Conservation (phyloP, 1,140 invertebrate genomes). For the Apis dorsata region DNA sequence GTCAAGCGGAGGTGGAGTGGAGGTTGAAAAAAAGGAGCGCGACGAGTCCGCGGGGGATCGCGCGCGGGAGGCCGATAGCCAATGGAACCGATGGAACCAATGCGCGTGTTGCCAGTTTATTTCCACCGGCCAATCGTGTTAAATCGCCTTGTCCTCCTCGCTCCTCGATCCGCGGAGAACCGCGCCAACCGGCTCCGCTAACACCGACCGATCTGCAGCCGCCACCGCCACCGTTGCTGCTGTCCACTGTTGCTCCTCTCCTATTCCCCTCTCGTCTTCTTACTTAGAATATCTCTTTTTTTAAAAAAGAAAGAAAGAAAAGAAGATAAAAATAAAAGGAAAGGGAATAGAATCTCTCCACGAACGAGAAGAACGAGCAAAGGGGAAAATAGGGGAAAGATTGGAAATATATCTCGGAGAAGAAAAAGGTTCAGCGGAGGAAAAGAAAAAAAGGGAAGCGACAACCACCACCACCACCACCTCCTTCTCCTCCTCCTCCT, state of each 20-base stretch:
- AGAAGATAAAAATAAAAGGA: no score
- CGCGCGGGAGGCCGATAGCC: conserved; percentile 66
- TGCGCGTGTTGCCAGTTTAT: conserved; percentile 78
- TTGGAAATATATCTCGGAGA: background rate
- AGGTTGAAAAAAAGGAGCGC: conserved; percentile 53
- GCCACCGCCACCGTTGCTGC: background rate
- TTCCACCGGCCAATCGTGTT: conserved; percentile 79
- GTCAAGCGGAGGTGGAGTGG: conserved; percentile 47
- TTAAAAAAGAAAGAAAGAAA: no score
- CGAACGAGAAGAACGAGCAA: no score
- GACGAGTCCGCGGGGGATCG: conserved; percentile 49
- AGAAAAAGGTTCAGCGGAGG: background rate
- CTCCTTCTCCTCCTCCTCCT: background rate
- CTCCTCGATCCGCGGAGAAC: conserved; percentile 31
- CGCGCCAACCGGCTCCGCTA: conserved; percentile 10
- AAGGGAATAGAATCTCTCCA: background rate
- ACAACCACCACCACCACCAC: background rate
- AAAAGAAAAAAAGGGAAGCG: background rate
- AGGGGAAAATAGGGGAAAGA: background rate
- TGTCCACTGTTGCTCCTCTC: background rate
- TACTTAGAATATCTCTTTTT: no score
- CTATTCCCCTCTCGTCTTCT: no score
- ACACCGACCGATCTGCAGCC: background rate
- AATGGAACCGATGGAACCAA: conserved; percentile 79
- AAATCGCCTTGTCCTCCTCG: conserved; percentile 75